A percentile compares a stretch with the other conserved stretches of the same genome.
Conservation (phyloP, 1,140 invertebrate genomes). For the Lepidurus arcticus region DNA sequence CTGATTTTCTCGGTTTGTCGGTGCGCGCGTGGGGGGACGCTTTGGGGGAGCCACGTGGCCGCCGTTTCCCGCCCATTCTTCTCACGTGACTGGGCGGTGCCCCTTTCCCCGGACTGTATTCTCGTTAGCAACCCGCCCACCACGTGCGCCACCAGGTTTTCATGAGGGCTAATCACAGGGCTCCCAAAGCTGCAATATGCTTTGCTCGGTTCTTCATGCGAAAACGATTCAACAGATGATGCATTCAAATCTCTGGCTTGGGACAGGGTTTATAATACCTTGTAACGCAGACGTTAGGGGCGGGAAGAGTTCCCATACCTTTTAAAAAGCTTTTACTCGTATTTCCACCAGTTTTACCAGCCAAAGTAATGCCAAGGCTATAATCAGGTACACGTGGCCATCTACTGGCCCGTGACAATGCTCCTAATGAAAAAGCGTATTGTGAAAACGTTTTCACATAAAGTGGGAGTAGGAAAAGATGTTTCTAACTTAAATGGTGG, state of each 20-base stretch:
- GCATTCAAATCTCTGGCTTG: neutral
- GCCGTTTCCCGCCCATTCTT: slow-evolving; percentile 20
- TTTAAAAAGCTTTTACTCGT: neutral
- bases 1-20: slow-evolving; percentile 18
- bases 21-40: neutral
- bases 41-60: slow-evolving; percentile 2
- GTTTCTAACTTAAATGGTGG: neutral
- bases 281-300: slow-evolving; percentile 12
- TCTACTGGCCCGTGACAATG: neutral
- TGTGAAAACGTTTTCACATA: neutral
- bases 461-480: neutral
- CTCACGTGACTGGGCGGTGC: slow-evolving; percentile 9
- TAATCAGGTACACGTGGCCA: slow-evolving; percentile 8
- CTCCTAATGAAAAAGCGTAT: neutral
- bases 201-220: neutral
- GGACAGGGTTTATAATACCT: neutral
- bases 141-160: slow-evolving; percentile 3
- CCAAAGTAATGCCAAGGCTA: neutral
- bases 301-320: slow-evolving; percentile 9
- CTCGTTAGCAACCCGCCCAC: slow-evolving; percentile 20
- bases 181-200: neutral
- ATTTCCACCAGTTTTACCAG: neutral
- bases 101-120: neutral
- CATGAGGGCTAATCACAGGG: slow-evolving; percentile 7
- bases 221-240: slow-evolving; percentile 19